Conservation (phyloP, 2,888 invertebrate species). For the Caenorhabditis angaria region DNA sequence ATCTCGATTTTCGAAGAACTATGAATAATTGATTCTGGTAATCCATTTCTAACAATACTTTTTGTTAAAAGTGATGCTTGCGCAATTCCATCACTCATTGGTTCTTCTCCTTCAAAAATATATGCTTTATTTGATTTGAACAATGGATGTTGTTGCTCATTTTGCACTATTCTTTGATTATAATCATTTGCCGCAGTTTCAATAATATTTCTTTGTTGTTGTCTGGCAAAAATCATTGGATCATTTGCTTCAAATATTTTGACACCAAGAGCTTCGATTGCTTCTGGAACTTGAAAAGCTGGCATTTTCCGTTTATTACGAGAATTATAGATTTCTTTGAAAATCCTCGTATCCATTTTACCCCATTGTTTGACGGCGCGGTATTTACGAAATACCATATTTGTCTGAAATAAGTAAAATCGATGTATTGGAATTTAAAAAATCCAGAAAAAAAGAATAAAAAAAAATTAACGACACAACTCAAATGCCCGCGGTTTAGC, state of each 20-base stretch:
- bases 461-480: too few species aligned
- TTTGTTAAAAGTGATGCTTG: conserved; percentile 62
- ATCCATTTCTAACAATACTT: conserved; percentile 49
- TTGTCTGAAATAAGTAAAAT: not conserved
- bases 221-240: conserved; percentile 44
- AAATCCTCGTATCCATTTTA: conserved; percentile 65
- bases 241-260: conserved; percentile 59
- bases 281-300: conserved; percentile 56
- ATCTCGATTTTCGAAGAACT: conserved; percentile 44
- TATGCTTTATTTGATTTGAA: conserved; percentile 52
- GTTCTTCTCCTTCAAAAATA: conserved; percentile 63
- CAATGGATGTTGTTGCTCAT: conserved; percentile 57
- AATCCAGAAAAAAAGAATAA: conserved; percentile 1
- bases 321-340: conserved; percentile 62
- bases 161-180: not conserved
- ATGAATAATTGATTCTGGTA: conserved; percentile 57
- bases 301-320: conserved; percentile 58
- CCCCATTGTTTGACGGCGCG: conserved; percentile 63
- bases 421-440: conserved; percentile 9
- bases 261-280: conserved; percentile 54
- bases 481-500: too few species aligned
- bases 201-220: conserved; percentile 6
- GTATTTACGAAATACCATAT: conserved; percentile 66
- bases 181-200: not conserved
- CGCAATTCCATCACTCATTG: conserved; percentile 68